Conservation (phyloP, 53 echinoderm and acorn worm species). For the Luidia sarsii region DNA sequence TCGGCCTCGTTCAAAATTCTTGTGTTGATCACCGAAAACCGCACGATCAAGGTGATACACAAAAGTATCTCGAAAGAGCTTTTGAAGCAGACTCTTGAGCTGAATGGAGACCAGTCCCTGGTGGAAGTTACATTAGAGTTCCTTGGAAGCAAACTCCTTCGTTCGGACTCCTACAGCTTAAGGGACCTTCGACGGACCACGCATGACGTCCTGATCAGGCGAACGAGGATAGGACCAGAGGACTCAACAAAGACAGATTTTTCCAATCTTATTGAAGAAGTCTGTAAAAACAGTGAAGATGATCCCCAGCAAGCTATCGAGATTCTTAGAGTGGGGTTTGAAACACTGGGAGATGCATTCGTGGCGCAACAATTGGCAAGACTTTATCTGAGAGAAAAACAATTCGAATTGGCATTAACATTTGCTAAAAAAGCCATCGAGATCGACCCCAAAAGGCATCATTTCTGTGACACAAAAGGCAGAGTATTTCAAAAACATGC, state of each 20-base stretch:
- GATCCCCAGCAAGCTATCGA: slow-evolving; percentile 9
- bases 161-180: slow-evolving; percentile 20
- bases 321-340: slow-evolving; percentile 23
- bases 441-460: slow-evolving; percentile 5
- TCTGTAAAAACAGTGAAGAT: neutral
- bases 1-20: slow-evolving; percentile 44
- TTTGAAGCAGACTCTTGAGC: slow-evolving; percentile 38
- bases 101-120: slow-evolving; percentile 15
- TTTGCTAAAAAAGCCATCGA: slow-evolving; percentile 38
- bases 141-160: slow-evolving; percentile 49
- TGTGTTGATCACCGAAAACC: slow-evolving; percentile 31
- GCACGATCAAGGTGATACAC: slow-evolving; percentile 59
- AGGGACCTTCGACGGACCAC: slow-evolving; percentile 11
- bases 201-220: slow-evolving; percentile 56
- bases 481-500: slow-evolving; percentile 12
- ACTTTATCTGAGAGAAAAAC: neutral
- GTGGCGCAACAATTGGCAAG: slow-evolving; percentile 53
- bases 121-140: slow-evolving; percentile 53
- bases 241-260: slow-evolving; percentile 61
- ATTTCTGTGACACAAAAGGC: slow-evolving; percentile 41
- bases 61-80: slow-evolving; percentile 53
- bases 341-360: slow-evolving; percentile 32
- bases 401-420: slow-evolving; percentile 22
- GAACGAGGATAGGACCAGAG: slow-evolving; percentile 47
- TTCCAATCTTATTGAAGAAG: slow-evolving; percentile 68